Evolutionary conservation across 1,140 invertebrate genomes (phyloP), one percentile per base, ranked within the genome.

Genomic region (fruit fly (Drosophila melanogaster)): DNA sequence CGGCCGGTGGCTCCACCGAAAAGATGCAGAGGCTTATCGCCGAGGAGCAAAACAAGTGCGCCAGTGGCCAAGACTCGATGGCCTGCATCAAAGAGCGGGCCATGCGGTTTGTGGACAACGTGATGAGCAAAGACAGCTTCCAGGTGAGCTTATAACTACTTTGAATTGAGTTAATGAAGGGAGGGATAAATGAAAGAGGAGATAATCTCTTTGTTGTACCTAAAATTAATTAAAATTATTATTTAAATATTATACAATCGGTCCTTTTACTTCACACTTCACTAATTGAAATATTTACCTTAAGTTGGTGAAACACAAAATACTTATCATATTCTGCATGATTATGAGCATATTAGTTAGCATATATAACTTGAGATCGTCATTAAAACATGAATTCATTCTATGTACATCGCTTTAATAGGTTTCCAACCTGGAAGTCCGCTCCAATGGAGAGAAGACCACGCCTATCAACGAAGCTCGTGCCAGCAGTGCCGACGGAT

Each of bases 41-140:
- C 78, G 95, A 96, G 89, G 95, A 96, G 91, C 94, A 95, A 79
- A 93, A 93, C 22, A 94, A 95, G 76, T 97, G 95, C 89, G 93
- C 94, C 37, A 94, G 94, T 60, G 95, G 95, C 54, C 95, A 95
- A 80, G 96, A 97, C 87, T 95, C 96, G 7, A 94, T 96, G 43
- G 94, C 96, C 24, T 97, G 96, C 92, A 95, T 97, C 92, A 96
- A 97, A 92, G 96, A 95, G 92, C 96, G 96, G 85, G 94, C 96
- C 49, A 94, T 96, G 91, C 95, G 95, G 54, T 94, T 97, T 49
- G 92, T 97, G 79, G 95, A 96, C 90, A 94, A 94, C 86, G 94
- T 96, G 76, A 94, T 96, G 92, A 95, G 95, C 90, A 96, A 96
- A 92, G 96, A 96, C 79, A 94, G 94, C 61, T 96, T 95, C 92